Evolutionary conservation across 2,888 invertebrate species (phyloP), one percentile per base, ranked within the genome.

Genomic region (Steinernema carpocapsae): DNA sequence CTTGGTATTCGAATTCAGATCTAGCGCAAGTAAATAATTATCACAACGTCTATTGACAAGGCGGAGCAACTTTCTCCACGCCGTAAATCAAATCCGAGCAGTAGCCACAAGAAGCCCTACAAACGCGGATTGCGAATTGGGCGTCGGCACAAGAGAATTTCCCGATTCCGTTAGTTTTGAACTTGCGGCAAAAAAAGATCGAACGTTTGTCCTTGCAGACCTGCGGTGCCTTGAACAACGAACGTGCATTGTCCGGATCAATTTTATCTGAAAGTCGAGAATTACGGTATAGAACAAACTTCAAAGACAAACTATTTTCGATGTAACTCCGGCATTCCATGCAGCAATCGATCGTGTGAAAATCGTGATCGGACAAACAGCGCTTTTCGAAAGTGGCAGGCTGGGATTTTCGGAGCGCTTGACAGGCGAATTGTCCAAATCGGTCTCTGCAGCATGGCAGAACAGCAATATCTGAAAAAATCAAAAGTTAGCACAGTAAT

Each of bases 391-490:
- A 83, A 1, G 76, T 48, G 6, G 76, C 79, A 17, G 82, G 78
- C 56, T 83, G 82, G 4, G 81, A 71, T 72, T 79, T 80, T 26
- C 81, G 73, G 74, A 83, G 56, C 17, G 80, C 79, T 52, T 79
- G 79, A 71, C 83, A 83, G 0, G 83, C 80, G 43, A 78, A 76
- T 70, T 79, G 78, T 37, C 83, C 83, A 52, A 82, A 80, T 37
- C 81, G 76, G 73, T 83, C 82, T 37, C 80, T 79, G 64, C 83
- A 83, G 72, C 83, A 83, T 56, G 82, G 82, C 6, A 83, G 79
- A 52, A 75, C 72, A n/a, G 81, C 81, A 2, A 77, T 71, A 74
- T 82, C 83, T 83, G 77, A 45, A 83, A 77, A 6, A 56, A 12
- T 43, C 7, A 7, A 14, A 43, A 14, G 43, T 7, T 7, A 43